Evolutionary conservation across 2,888 invertebrate genomes (phyloP).

Genomic region (Pycnomerus fuliginosus): DNA sequence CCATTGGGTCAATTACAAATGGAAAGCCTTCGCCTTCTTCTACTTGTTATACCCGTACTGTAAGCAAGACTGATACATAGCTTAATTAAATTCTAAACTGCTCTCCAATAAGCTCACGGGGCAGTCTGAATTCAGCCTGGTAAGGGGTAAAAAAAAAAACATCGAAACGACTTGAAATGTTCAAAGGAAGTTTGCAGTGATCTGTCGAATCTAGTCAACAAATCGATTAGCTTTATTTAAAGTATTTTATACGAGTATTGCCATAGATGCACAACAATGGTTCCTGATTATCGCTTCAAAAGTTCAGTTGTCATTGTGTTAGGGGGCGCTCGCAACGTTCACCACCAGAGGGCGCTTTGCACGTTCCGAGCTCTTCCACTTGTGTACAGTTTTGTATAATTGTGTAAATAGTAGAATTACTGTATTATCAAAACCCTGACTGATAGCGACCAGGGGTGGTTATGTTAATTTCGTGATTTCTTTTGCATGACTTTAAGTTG

Average conservation of each 20-base stretch:
- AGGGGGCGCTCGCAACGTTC: no score
- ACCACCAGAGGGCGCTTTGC: no score
- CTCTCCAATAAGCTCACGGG: no score
- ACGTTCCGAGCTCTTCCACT: not conserved
- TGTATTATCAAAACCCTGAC: constrained; percentile 40
- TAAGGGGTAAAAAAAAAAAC: constrained; percentile 21
- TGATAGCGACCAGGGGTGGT: constrained; percentile 20
- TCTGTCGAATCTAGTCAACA: constrained; percentile 33
- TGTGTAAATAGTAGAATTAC: constrained; percentile 42
- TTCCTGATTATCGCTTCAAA: no score
- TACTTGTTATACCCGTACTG: constrained; percentile 33
- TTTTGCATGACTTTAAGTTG: not conserved
- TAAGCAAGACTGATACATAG: constrained; percentile 36
- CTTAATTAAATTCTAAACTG: constrained; percentile 1
- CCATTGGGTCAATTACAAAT: constrained; percentile 33
- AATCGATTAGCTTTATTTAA: constrained; percentile 40
- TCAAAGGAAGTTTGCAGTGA: constrained; percentile 49
- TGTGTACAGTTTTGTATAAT: constrained; percentile 42
- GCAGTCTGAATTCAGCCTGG: constrained; percentile 1
- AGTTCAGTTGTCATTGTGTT: no score
- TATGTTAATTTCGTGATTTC: not conserved
- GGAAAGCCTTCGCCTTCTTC: constrained; percentile 29
- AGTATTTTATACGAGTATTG: constrained; percentile 26
- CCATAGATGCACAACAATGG: constrained; percentile 35
- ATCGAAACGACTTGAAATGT: constrained; percentile 28